Base-by-base conservation (phyloP, 2,888 invertebrate genomes). In the Linyphia triangularis region DNA sequence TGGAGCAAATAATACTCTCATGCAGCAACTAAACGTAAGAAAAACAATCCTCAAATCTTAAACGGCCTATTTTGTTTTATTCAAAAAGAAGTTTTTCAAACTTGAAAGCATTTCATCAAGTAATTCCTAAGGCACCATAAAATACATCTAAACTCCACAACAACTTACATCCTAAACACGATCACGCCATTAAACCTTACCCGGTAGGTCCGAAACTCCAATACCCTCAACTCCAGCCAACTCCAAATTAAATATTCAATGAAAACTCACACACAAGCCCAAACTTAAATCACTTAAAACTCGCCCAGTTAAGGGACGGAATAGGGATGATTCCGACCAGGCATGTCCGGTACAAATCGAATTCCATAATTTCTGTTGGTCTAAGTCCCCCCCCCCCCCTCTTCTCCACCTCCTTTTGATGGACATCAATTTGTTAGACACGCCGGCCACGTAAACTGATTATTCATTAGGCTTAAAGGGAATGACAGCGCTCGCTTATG, bases 391-490 rank as follows among this genome's bases (percentile, higher is more conserved):
- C 33, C 33, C 33, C 33, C 16, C 33, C 33, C 33, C 33, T 6
- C 9, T 9, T 16, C 10, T 86, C 33, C 16, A n/a, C n/a, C n/a
- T n/a, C n/a, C n/a, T n/a, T 16, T 9, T 88, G 86, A 88, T 75
- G 86, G 86, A 81, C 86, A 75, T 88, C 86, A 81, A 88, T 88
- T 88, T 88, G 81, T 75, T 69, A 57, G 81, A 51, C 81, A 88
- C 75, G 81, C 73, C 37, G 81, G 57, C 81, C 86, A 88, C 86
- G 86, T 88, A 88, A 88, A 88, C 86, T 88, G 86, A 88, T 88
- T 88, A 88, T 88, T 88, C 86, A 88, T 88, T 88, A 88, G 81
- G 75, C 86, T 88, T 88, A 88, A 57, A 30, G 33, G 75, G 73
- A 75, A 75, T 81, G 86, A 88, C 86, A 88, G 65, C 67, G 59